A percentile compares a stretch with the other conserved stretches of the same genome.
phyloP scores from a whole-genome alignment of 2,888 invertebrate genomes.

The Lithophane leautieri region DNA sequence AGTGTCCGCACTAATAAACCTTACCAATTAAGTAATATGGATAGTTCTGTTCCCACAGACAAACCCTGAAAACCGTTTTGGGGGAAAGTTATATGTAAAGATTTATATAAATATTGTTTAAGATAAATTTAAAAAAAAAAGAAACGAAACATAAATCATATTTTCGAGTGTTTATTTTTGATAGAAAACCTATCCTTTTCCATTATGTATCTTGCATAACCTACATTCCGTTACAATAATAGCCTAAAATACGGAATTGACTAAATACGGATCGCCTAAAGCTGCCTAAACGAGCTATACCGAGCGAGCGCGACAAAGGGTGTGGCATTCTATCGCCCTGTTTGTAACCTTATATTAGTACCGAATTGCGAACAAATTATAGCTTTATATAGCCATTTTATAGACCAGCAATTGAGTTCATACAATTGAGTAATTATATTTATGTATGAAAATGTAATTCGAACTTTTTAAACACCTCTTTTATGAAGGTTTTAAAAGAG shows the following conservation, averaged over 20 bases:
- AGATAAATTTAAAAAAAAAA: no score
- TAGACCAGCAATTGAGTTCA: conserved; percentile 57
- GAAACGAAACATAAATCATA: not conserved
- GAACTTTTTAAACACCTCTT: conserved; percentile 57
- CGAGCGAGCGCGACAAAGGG: conserved; percentile 46
- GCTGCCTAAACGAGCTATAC: conserved; percentile 45
- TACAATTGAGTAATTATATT: conserved; percentile 56
- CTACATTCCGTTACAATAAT: conserved; percentile 21
- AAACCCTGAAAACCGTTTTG: no score
- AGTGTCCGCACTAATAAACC: no score
- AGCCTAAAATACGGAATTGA: conserved; percentile 18
- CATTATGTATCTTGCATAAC: conserved; percentile 6
- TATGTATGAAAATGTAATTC: conserved; percentile 43
- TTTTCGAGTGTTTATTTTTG: not conserved
- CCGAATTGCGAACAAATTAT: conserved; percentile 69
- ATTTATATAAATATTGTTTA: no score
- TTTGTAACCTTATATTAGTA: conserved; percentile 56
- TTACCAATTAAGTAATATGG: no score
- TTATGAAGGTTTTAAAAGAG: conserved; percentile 22
- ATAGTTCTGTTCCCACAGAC: no score
- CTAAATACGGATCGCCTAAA: conserved; percentile 34
- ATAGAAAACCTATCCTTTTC: not conserved
- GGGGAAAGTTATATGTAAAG: no score
- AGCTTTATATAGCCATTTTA: conserved; percentile 51
- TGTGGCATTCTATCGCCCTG: conserved; percentile 61